Percentiles rank a stretch among this genome's conserved stretches.
Evolutionary conservation across 2,888 invertebrate genomes (phyloP).

Genomic region (Teinopalpus imperialis): DNA sequence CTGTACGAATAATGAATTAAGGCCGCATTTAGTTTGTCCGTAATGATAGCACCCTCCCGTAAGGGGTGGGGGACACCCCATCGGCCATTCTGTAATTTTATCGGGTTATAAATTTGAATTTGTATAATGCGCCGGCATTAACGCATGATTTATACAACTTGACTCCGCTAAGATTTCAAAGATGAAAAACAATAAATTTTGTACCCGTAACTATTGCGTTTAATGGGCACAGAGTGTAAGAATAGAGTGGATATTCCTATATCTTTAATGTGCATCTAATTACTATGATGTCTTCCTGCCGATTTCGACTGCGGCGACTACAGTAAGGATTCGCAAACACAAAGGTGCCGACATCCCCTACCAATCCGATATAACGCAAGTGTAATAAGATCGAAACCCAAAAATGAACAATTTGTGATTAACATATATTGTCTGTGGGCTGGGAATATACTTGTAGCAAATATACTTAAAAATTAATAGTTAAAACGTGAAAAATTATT

Average conservation of each 20-base stretch:
- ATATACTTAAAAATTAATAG: too few relatives aligned
- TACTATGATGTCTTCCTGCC: too few relatives aligned
- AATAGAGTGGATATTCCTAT: conserved; percentile 46
- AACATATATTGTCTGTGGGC: too few relatives aligned
- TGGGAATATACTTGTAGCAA: too few relatives aligned
- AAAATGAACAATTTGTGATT: too few relatives aligned
- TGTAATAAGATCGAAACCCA: too few relatives aligned
- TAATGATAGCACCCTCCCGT: conserved; percentile 47
- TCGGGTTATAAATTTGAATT: conserved; percentile 83
- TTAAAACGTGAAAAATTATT: too few relatives aligned
- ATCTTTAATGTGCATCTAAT: too few relatives aligned
- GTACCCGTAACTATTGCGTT: conserved; percentile 77
- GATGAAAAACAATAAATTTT: conserved; percentile 82
- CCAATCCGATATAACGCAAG: too few relatives aligned
- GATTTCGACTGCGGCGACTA: too few relatives aligned
- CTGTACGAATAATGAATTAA: conserved; percentile 62
- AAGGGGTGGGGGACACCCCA: conserved; percentile 50
- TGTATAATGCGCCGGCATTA: conserved; percentile 80
- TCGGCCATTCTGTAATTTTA: conserved; percentile 79
- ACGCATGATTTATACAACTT: conserved; percentile 81
- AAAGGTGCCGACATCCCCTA: too few relatives aligned
- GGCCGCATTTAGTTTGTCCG: conserved; percentile 63
- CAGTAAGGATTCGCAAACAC: too few relatives aligned
- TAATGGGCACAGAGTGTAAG: conserved; percentile 53
- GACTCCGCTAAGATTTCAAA: conserved; percentile 81